phyloP scores from a whole-genome alignment of 2,113 vertebrate species.

The Lophochroa leadbeateri region DNA sequence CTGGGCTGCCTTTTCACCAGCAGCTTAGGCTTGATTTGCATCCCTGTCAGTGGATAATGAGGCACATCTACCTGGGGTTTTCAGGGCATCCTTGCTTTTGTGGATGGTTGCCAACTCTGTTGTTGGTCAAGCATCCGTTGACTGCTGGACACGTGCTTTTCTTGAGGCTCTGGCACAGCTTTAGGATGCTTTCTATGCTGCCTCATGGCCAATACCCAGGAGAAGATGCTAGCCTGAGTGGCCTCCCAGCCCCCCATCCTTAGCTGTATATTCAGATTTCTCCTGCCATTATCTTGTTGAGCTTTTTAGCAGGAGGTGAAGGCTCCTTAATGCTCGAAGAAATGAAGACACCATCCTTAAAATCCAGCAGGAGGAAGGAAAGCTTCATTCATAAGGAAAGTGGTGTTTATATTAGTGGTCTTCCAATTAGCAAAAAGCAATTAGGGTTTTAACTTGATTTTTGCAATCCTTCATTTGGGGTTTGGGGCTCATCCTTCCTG shows the following conservation, averaged over 20 bases:
- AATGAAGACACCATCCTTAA: background rate
- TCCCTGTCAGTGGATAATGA: background rate
- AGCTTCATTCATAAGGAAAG: background rate
- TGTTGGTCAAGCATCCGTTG: background rate
- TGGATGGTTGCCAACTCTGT: background rate
- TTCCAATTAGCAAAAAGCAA: constrained; percentile 27
- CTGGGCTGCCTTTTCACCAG: background rate
- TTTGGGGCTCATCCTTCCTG: background rate
- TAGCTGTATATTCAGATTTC: background rate
- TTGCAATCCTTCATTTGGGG: background rate
- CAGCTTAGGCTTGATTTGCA: background rate
- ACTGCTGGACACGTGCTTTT: background rate
- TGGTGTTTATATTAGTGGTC: background rate
- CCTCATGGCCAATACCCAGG: background rate
- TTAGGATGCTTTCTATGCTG: background rate
- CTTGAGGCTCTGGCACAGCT: background rate
- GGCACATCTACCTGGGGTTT: background rate
- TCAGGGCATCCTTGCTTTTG: background rate
- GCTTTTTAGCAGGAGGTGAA: background rate
- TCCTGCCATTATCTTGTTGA: background rate
- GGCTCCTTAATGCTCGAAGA: background rate
- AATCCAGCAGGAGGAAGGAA: background rate
- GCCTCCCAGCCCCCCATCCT: background rate
- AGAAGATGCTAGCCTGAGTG: fast-evolving
- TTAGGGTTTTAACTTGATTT: background rate